phyloP scores from a whole-genome alignment of 2,797 vertebrate species.

The Dendrocincla fuliginosa region DNA sequence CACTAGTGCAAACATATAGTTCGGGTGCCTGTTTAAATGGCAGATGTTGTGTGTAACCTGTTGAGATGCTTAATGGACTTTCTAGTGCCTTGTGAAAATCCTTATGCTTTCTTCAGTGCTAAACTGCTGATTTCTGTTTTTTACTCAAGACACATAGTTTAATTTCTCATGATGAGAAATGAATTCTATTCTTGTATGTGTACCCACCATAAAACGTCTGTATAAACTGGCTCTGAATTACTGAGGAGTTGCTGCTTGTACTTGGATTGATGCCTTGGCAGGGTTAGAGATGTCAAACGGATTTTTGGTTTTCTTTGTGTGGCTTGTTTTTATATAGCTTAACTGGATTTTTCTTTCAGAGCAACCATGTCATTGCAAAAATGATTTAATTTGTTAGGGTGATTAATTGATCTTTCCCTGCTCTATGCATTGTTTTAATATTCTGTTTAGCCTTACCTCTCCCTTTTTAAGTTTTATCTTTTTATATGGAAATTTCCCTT shows the following conservation, averaged over 20 bases:
- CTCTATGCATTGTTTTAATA: not conserved
- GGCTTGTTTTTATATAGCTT: constrained; percentile 65
- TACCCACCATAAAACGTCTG: not conserved
- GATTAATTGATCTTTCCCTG: constrained; percentile 32
- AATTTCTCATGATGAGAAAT: not conserved
- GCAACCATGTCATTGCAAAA: constrained; percentile 49
- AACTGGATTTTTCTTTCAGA: constrained; percentile 57
- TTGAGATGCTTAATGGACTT: not conserved
- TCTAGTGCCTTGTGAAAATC: not conserved
- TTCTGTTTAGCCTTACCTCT: constrained; percentile 22
- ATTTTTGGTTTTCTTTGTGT: constrained; percentile 67
- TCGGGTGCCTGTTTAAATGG: not conserved
- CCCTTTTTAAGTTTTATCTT: not conserved
- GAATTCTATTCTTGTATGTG: not conserved
- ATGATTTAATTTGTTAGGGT: constrained; percentile 48
- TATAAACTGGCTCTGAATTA: constrained; percentile 17
- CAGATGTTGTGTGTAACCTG: not conserved
- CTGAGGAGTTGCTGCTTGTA: constrained; percentile 6
- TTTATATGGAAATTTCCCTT: constrained; percentile 55
- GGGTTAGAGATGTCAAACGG: constrained; percentile 55
- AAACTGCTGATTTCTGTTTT: not conserved
- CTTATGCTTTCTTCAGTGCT: not conserved
- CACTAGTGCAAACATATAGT: not conserved
- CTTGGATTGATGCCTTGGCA: constrained; percentile 62
- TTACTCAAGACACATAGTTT: not conserved